A percentile compares a stretch with the other conserved stretches of the same genome.
phyloP scores from a whole-genome alignment of 1,140 invertebrate species.

The Phthorimaea operculella region DNA sequence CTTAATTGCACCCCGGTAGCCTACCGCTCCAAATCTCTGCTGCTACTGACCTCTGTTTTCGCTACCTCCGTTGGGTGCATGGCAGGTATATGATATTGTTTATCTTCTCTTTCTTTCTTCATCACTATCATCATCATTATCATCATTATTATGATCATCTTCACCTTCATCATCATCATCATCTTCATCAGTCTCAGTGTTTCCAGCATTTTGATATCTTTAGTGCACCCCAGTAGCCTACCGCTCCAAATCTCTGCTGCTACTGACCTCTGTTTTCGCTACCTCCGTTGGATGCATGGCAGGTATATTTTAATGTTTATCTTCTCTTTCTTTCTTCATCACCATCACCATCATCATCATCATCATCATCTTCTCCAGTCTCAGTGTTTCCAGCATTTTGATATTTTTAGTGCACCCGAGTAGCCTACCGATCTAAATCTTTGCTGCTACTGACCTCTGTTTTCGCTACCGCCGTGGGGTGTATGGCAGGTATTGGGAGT shows the following conservation, averaged over 20 bases:
- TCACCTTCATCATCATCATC: too few relatives aligned
- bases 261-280: constrained; percentile 32
- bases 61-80: constrained; percentile 30
- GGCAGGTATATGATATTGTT: too few relatives aligned
- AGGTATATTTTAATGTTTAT: too few relatives aligned
- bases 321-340: too few relatives aligned
- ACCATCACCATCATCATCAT: too few relatives aligned
- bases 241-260: constrained; percentile 28
- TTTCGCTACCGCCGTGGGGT: constrained; percentile 23
- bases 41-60: constrained; percentile 31
- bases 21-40: constrained; percentile 28
- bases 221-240: constrained; percentile 33
- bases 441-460: constrained; percentile 10
- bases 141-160: too few relatives aligned
- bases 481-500: constrained; percentile 38
- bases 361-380: too few relatives aligned
- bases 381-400: too few relatives aligned
- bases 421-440: constrained; percentile 17
- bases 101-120: too few relatives aligned
- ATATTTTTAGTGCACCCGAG: constrained; percentile 39
- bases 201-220: too few relatives aligned
- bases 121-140: too few relatives aligned
- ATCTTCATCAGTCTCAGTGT: too few relatives aligned
- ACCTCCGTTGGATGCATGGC: constrained; percentile 34
- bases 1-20: constrained; percentile 32